A percentile compares a stretch with the other conserved stretches of the same genome.
phyloP scores from a whole-genome alignment of 2,888 invertebrate genomes.

The Diplolepis rosae region DNA sequence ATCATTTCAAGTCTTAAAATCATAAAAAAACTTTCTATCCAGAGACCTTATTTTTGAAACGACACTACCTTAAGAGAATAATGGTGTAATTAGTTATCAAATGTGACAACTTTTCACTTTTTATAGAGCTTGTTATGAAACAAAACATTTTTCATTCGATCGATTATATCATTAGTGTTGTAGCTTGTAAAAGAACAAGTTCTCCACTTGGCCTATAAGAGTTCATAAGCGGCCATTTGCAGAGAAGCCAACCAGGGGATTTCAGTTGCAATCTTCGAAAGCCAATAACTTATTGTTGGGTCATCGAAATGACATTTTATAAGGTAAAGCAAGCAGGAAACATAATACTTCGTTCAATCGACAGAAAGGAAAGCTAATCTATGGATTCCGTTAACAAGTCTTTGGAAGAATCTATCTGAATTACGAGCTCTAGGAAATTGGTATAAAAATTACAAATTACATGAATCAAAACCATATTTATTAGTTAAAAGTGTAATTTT shows the following conservation, averaged over 20 bases:
- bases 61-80: too few relatives aligned
- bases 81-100: too few relatives aligned
- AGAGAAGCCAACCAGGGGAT: slow-evolving; percentile 67
- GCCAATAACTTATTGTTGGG: slow-evolving; percentile 69
- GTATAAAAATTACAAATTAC: too few relatives aligned
- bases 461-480: too few relatives aligned
- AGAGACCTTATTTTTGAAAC: too few relatives aligned
- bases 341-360: slow-evolving; percentile 46
- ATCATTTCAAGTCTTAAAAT: too few relatives aligned
- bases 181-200: slow-evolving; percentile 12
- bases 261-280: slow-evolving; percentile 66
- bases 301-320: slow-evolving; percentile 67
- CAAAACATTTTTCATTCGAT: slow-evolving; percentile 12
- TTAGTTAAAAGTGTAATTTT: too few relatives aligned
- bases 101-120: neutral
- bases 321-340: slow-evolving; percentile 51
- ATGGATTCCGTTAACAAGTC: slow-evolving; percentile 33
- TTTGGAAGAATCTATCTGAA: too few relatives aligned
- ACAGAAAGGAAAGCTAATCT: slow-evolving; percentile 26
- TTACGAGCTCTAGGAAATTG: too few relatives aligned
- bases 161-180: slow-evolving; percentile 8
- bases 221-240: slow-evolving; percentile 53
- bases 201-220: slow-evolving; percentile 61
- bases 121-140: neutral
- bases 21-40: too few relatives aligned